A percentile compares a stretch with the other conserved stretches of the same genome.
phyloP scores from a whole-genome alignment of 2,797 vertebrate genomes.

The Rachycentron canadum region DNA sequence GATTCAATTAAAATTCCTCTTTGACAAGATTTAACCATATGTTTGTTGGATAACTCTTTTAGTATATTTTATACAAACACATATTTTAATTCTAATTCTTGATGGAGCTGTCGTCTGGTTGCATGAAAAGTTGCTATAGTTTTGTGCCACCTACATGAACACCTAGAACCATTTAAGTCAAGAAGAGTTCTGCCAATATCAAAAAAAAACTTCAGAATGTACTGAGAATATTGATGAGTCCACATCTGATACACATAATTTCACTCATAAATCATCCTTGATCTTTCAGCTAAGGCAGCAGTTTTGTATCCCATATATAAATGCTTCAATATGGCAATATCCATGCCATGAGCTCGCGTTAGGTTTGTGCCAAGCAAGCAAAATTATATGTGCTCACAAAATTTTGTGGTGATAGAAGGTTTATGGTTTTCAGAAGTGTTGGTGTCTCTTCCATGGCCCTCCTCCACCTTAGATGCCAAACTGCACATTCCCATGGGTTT shows the following conservation, averaged over 20 bases:
- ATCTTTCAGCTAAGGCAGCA: conserved; percentile 10
- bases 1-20: conserved; percentile 53
- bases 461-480: conserved; percentile 8
- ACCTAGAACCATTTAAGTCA: not conserved
- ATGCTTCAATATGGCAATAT: conserved; percentile 15
- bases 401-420: not conserved
- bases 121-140: not conserved
- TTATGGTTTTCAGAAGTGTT: not conserved
- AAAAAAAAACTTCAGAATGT: conserved; percentile 23
- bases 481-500: not conserved
- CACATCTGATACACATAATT: conserved; percentile 49
- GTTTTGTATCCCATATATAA: conserved; percentile 3
- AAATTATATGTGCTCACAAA: not conserved
- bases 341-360: not conserved
- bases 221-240: conserved; percentile 20
- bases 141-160: not conserved
- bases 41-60: conserved; percentile 13
- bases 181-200: not conserved
- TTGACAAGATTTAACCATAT: conserved; percentile 9
- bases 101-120: not conserved
- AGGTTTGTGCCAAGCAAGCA: not conserved
- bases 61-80: not conserved
- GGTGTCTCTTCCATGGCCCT: not conserved
- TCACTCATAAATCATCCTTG: conserved; percentile 26
- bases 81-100: not conserved